phyloP scores from a whole-genome alignment of 2,888 invertebrate genomes.

The Antitype chi region DNA sequence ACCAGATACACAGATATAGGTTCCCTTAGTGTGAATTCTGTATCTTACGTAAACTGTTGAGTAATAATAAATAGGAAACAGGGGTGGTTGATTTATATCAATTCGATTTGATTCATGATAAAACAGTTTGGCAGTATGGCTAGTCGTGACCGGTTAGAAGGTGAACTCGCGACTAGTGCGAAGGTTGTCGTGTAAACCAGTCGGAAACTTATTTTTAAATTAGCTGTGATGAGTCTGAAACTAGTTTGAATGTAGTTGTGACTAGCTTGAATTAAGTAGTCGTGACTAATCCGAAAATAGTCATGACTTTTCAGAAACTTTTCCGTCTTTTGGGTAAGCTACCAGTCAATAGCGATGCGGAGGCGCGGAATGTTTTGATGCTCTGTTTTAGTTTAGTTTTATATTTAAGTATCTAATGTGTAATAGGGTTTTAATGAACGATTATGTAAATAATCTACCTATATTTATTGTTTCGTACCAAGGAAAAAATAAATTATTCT shows the following conservation, averaged over 20 bases:
- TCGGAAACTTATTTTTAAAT: neutral
- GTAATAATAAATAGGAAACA: neutral
- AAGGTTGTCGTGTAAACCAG: neutral
- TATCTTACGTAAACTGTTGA: constrained; percentile 1
- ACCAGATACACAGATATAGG: constrained; percentile 8
- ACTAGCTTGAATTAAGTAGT: too few species aligned
- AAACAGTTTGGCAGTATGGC: neutral
- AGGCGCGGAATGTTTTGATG: neutral
- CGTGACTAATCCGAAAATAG: neutral
- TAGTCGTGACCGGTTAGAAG: neutral
- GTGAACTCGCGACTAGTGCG: neutral
- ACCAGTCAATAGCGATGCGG: neutral
- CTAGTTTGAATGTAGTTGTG: neutral
- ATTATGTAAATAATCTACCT: neutral
- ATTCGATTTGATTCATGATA: neutral
- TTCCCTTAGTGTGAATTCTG: constrained; percentile 15
- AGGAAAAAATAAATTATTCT: neutral
- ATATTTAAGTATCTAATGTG: too few species aligned
- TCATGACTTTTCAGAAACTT: neutral
- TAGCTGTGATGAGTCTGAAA: neutral
- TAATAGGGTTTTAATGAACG: neutral
- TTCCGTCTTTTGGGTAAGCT: neutral
- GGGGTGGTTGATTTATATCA: neutral
- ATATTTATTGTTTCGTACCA: neutral
- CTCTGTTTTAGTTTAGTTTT: neutral